phyloP scores from a whole-genome alignment of 1,140 invertebrate genomes.

The Frieseomelitta varia region DNA sequence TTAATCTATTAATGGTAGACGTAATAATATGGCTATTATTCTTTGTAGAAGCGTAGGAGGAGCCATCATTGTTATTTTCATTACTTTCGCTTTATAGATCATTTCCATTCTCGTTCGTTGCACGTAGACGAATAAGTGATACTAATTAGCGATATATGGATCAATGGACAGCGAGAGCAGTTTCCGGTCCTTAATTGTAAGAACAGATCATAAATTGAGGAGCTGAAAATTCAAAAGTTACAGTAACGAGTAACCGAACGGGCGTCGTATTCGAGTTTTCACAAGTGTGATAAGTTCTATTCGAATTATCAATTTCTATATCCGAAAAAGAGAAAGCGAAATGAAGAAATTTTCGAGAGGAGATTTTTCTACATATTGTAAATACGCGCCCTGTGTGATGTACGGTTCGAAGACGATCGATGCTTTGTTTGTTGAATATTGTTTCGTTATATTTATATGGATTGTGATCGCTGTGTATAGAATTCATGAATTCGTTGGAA shows the following conservation, averaged over 20 bases:
- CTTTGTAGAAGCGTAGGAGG: slow-evolving; percentile 12
- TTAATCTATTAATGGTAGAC: slow-evolving; percentile 8
- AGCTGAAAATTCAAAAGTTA: background rate
- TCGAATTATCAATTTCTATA: background rate
- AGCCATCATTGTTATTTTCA: slow-evolving; percentile 16
- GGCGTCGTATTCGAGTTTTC: background rate
- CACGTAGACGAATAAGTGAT: slow-evolving; percentile 7
- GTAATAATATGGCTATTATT: slow-evolving; percentile 22
- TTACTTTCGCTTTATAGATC: slow-evolving; percentile 10
- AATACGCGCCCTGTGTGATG: slow-evolving; percentile 3
- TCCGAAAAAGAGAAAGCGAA: too few species aligned
- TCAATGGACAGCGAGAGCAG: background rate
- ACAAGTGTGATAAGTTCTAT: background rate
- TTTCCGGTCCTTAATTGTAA: background rate
- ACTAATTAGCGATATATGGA: background rate
- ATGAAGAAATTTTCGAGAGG: background rate
- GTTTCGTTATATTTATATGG: slow-evolving; percentile 39
- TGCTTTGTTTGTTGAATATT: slow-evolving; percentile 27
- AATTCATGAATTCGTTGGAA: slow-evolving; percentile 9
- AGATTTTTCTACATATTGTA: slow-evolving; percentile 21
- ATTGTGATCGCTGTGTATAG: slow-evolving; percentile 19
- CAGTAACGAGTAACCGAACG: background rate
- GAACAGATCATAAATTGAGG: background rate
- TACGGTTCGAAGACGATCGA: background rate
- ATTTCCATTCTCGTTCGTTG: background rate